phyloP scores from a whole-genome alignment of 2,797 vertebrate genomes.

The Lagodon rhomboides region DNA sequence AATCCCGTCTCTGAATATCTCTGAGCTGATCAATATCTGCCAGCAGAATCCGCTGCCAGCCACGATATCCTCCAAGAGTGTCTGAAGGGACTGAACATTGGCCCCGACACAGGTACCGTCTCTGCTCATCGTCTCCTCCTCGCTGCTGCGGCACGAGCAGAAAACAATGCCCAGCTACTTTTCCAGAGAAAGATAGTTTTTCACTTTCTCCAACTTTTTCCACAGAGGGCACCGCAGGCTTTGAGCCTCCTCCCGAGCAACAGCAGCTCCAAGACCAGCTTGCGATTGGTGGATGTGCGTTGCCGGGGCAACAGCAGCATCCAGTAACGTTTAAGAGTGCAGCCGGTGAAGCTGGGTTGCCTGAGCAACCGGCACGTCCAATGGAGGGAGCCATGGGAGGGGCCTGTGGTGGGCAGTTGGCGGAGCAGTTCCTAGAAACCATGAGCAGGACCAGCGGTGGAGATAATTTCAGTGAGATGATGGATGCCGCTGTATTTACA shows the following conservation, averaged over 20 bases:
- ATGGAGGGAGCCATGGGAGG: slow-evolving; percentile 61
- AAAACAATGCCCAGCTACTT: slow-evolving; percentile 47
- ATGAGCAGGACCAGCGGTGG: slow-evolving; percentile 67
- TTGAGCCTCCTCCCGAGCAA: slow-evolving; percentile 76
- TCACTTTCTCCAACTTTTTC: slow-evolving; percentile 77
- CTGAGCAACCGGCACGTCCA: slow-evolving; percentile 74
- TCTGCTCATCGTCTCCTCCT: slow-evolving; percentile 19
- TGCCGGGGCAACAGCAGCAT: slow-evolving; percentile 79
- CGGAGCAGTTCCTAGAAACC: slow-evolving; percentile 68
- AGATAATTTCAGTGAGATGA: slow-evolving; percentile 77
- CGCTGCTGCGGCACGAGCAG: slow-evolving; percentile 45
- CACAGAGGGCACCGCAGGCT: slow-evolving; percentile 72
- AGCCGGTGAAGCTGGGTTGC: slow-evolving; percentile 67
- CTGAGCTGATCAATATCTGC: slow-evolving; percentile 4
- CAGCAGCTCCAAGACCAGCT: slow-evolving; percentile 60
- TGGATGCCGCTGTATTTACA: slow-evolving; percentile 11
- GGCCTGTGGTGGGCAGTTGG: slow-evolving; percentile 50
- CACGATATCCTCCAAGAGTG: slow-evolving; percentile 76
- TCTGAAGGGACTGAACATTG: slow-evolving; percentile 75
- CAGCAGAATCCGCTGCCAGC: slow-evolving; percentile 29
- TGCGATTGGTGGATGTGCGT: slow-evolving; percentile 70
- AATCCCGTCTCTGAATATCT: not conserved
- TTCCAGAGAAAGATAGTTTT: slow-evolving; percentile 34
- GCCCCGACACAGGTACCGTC: slow-evolving; percentile 68
- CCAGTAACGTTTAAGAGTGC: slow-evolving; percentile 68